A percentile compares a stretch with the other conserved stretches of the same genome.
Evolutionary conservation across 2,888 invertebrate species (phyloP).

Genomic region (Drosophila infuscata): DNA sequence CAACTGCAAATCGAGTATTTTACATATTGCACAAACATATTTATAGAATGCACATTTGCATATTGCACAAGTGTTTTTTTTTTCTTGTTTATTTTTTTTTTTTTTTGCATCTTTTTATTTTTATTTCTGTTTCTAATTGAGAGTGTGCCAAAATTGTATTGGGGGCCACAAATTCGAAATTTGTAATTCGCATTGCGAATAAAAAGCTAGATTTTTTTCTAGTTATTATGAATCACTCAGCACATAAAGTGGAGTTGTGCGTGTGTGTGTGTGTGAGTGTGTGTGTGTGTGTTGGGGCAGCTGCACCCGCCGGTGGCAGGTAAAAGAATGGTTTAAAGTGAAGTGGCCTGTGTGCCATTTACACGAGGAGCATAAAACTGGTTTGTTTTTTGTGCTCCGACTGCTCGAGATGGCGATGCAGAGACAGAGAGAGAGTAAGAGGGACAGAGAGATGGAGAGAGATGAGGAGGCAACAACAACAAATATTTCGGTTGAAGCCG

Average conservation of each 20-base stretch:
- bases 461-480: conserved; percentile 40
- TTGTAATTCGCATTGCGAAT: conserved; percentile 31
- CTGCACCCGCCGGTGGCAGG: conserved; percentile 40
- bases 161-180: conserved; percentile 30
- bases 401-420: conserved; percentile 22
- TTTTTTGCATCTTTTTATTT: conserved; percentile 2
- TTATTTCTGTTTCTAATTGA: conserved; percentile 44
- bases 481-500: conserved; percentile 58
- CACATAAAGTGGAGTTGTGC: conserved; percentile 15
- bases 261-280: conserved; percentile 1
- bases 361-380: conserved; percentile 54
- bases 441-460: conserved; percentile 28
- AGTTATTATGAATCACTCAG: conserved; percentile 63
- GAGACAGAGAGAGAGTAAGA: background rate
- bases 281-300: conserved; percentile 54
- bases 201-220: conserved; percentile 13
- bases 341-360: conserved; percentile 67
- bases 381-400: conserved; percentile 32
- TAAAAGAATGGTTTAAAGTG: conserved; percentile 68
- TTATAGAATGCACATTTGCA: conserved; percentile 69
- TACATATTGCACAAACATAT: conserved; percentile 61
- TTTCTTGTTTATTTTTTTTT: conserved; percentile 4
- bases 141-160: conserved; percentile 61
- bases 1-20: conserved; percentile 46
- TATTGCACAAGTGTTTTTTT: conserved; percentile 28